Evolutionary conservation across 2,113 vertebrate species (phyloP).

Genomic region (Daubentonia madagascariensis): DNA sequence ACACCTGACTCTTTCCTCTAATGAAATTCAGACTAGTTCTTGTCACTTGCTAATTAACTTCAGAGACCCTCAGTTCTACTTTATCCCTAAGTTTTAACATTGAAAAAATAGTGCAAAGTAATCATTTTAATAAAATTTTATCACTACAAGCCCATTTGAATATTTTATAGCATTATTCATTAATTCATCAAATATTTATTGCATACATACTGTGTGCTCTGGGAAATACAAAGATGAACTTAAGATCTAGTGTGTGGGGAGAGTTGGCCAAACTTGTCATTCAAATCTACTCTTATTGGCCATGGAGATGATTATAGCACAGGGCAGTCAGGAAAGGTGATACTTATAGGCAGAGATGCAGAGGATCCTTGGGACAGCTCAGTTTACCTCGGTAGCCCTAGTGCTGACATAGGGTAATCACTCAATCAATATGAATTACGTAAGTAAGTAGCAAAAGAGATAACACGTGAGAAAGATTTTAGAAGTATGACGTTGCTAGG

Average conservation of each 20-base stretch:
- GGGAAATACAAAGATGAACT: background rate
- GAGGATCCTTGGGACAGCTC: rapidly evolving
- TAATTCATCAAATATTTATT: background rate
- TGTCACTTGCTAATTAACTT: background rate
- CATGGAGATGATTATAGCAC: background rate
- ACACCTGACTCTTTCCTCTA: background rate
- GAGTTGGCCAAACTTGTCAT: background rate
- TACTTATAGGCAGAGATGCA: rapidly evolving
- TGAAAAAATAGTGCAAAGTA: background rate
- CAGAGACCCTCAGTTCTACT: background rate
- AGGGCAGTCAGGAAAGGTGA: no score
- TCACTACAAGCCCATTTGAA: background rate
- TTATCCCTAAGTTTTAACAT: background rate
- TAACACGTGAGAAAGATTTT: background rate
- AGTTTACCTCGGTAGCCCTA: rapidly evolving
- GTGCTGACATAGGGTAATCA: background rate
- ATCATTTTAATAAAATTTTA: background rate
- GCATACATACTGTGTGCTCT: background rate
- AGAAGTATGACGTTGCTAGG: background rate
- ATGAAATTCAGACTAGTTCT: background rate
- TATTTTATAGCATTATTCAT: background rate
- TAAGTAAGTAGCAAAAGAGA: background rate
- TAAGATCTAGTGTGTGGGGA: background rate
- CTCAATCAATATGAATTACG: background rate
- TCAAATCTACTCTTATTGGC: background rate